A percentile compares a stretch with the other conserved stretches of the same genome.
Evolutionary conservation across 2,888 invertebrate genomes (phyloP).

Genomic region (Macaria notata): DNA sequence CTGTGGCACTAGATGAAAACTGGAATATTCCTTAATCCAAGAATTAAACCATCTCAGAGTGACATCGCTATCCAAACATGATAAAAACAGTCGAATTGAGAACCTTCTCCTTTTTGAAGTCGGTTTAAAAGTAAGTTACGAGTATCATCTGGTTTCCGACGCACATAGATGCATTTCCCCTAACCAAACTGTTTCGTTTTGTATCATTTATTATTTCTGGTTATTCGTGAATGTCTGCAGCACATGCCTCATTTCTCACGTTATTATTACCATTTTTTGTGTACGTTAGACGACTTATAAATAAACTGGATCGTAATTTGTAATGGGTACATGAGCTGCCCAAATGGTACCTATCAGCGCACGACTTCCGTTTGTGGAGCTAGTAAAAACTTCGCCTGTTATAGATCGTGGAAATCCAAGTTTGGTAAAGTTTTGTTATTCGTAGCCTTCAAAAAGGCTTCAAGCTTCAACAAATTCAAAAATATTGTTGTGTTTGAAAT

Average conservation of each 20-base stretch:
- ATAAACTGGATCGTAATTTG: constrained; percentile 33
- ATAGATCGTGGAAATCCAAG: background rate
- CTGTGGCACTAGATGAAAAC: no score
- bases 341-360: constrained; percentile 30
- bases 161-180: background rate
- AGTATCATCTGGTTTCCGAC: no score
- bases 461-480: no score
- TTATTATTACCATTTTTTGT: constrained; percentile 26
- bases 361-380: constrained; percentile 38
- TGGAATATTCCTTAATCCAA: no score
- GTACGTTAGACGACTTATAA: constrained; percentile 23
- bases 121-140: no score
- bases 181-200: background rate
- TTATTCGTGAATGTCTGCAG: constrained; percentile 19
- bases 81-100: no score
- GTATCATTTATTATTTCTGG: constrained; percentile 10
- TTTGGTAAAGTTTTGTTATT: no score
- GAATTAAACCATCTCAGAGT: no score
- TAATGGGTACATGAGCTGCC: constrained; percentile 18
- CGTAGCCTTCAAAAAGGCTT: no score
- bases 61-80: no score
- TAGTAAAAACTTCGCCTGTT: constrained; percentile 38
- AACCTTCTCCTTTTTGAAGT: no score
- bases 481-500: no score
- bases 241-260: constrained; percentile 35